Evolutionary conservation across 2,113 vertebrate species (phyloP).

Genomic region (Chaetura pelagica): DNA sequence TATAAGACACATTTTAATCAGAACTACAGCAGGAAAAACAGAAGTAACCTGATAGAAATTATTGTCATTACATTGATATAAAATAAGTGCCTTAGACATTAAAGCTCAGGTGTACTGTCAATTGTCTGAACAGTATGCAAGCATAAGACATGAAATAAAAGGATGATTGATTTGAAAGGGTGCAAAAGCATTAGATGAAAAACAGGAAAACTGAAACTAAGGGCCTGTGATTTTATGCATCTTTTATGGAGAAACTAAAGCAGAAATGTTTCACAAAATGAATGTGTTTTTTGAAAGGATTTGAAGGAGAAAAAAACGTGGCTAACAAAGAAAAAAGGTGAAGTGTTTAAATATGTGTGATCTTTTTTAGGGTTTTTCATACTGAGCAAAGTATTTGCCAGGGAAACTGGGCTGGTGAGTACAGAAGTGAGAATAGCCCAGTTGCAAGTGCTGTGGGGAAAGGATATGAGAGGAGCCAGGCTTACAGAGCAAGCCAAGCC

Average conservation of each 20-base stretch:
- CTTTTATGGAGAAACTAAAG: not conserved
- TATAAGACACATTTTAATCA: not conserved
- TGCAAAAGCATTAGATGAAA: constrained; percentile 3
- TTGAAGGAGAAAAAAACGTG: not conserved
- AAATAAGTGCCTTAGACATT: not conserved
- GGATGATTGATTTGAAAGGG: constrained; percentile 18
- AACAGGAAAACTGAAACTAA: not conserved
- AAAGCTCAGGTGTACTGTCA: constrained; percentile 32
- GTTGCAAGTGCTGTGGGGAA: not conserved
- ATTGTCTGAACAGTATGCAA: not conserved
- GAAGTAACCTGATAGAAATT: not conserved
- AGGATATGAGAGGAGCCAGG: not conserved
- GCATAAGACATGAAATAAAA: constrained; percentile 29
- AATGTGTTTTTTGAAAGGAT: not conserved
- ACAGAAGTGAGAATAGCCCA: not conserved
- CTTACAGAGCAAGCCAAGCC: not conserved
- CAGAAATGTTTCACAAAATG: not conserved
- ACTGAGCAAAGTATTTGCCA: not conserved
- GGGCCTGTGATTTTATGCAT: not conserved
- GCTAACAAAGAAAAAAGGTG: not conserved
- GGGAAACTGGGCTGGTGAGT: not conserved
- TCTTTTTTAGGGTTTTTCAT: not conserved
- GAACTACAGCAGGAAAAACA: not conserved
- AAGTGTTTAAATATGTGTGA: not conserved
- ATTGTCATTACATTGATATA: constrained; percentile 4